Evolutionary conservation across 1,140 invertebrate genomes (phyloP).

Genomic region (Rhyzopertha dominica): DNA sequence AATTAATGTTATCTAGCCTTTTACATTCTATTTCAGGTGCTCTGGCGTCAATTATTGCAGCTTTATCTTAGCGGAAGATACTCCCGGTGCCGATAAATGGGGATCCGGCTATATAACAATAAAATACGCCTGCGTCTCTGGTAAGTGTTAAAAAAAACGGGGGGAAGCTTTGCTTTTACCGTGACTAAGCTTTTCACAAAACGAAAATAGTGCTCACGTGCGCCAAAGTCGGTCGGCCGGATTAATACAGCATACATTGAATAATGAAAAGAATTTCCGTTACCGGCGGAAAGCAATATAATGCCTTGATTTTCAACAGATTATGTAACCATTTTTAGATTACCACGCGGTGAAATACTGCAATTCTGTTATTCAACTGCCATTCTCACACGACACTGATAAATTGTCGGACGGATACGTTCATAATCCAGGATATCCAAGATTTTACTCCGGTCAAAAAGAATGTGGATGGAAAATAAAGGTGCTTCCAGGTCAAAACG

Average conservation of each 20-base stretch:
- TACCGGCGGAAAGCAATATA: too few species aligned
- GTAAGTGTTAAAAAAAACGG: too few species aligned
- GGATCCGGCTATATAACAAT: slow-evolving; percentile 51
- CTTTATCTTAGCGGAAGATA: slow-evolving; percentile 51
- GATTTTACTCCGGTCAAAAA: slow-evolving; percentile 54
- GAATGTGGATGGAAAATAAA: slow-evolving; percentile 52
- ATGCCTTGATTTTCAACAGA: too few species aligned
- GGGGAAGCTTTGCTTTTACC: too few species aligned
- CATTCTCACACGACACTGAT: slow-evolving; percentile 40
- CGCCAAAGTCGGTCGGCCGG: too few species aligned
- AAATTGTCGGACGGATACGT: slow-evolving; percentile 49
- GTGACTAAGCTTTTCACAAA: too few species aligned
- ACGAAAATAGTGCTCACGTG: too few species aligned
- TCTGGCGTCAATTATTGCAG: slow-evolving; percentile 57
- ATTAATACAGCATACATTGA: too few species aligned
- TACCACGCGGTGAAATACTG: slow-evolving; percentile 48
- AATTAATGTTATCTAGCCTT: neutral
- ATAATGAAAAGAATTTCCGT: too few species aligned
- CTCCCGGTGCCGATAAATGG: slow-evolving; percentile 48
- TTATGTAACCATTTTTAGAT: too few species aligned
- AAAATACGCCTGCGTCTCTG: slow-evolving; percentile 56
- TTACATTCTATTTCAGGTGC: slow-evolving; percentile 49
- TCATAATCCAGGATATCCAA: slow-evolving; percentile 58
- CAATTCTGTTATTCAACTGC: slow-evolving; percentile 49
- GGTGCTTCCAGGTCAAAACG: slow-evolving; percentile 48